Conservation (phyloP, 2,888 invertebrate genomes). For the Nipponacmea schrenckii region DNA sequence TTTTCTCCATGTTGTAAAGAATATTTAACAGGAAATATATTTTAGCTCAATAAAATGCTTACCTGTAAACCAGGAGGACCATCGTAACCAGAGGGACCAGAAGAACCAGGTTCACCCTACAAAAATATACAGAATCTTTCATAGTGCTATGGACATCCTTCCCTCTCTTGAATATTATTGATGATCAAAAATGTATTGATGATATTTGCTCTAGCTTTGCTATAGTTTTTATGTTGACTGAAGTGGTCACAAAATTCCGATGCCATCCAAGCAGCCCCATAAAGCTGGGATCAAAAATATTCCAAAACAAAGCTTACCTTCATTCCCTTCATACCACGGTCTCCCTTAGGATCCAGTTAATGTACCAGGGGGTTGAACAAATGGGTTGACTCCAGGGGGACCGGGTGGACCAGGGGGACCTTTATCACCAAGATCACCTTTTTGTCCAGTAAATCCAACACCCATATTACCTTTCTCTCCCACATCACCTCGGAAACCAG, state of each 20-base stretch:
- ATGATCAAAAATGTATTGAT: no score
- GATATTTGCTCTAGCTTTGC: no score
- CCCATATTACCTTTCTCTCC: constrained; percentile 62
- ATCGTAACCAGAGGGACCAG: constrained; percentile 23
- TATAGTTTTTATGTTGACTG: no score
- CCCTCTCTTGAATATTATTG: no score
- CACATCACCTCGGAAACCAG: constrained; percentile 63
- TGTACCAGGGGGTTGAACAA: constrained; percentile 18
- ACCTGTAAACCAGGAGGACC: constrained; percentile 18
- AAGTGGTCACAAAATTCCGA: background rate
- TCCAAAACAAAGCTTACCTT: constrained; percentile 20
- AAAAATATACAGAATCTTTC: background rate
- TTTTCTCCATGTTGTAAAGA: no score
- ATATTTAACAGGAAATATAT: no score
- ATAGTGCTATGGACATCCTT: no score
- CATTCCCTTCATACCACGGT: constrained; percentile 39
- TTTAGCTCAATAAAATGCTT: background rate
- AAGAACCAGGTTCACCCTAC: constrained; percentile 25
- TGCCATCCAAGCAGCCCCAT: background rate
- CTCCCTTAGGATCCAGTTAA: constrained; percentile 39
- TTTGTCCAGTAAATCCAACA: constrained; percentile 42
- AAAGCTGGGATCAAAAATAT: background rate
- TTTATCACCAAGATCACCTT: constrained; percentile 44
- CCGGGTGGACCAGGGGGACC: constrained; percentile 40
- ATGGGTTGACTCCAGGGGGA: constrained; percentile 23